Evolutionary conservation across 2,797 vertebrate species (phyloP), one percentile per base, ranked within the genome.

Genomic region (Margarornis squamiger): DNA sequence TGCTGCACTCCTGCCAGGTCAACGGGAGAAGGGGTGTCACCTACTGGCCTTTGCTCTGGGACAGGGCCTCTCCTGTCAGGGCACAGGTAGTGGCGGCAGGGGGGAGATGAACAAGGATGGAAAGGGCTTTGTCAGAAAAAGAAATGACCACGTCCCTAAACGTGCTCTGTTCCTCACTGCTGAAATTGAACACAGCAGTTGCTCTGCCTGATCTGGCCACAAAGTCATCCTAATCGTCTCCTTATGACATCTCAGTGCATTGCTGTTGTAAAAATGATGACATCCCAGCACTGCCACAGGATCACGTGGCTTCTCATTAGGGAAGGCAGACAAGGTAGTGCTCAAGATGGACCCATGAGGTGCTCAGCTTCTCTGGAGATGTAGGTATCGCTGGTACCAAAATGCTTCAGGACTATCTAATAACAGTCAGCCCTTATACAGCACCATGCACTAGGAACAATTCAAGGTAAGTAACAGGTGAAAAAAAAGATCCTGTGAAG

Each of bases 171-270:
- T 91, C 74, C 68, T 71, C 0, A 0, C 30, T 36, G 38, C 67
- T 79, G 34, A 88, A 94, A 96, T 85, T 96, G 71, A 95, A 90
- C 90, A 85, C 93, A 93, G 91, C 67, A 76, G 70, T 93, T 81
- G 38, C 20, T 90, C 73, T 92, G 88, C 65, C 71, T 79, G 34
- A 57, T 88, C 90, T 86, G 90, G 77, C 86, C 80, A 54, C 88
- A 87, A 67, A 96, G 59, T 92, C 74, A 39, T 81, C 76, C 77
- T 93, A 96, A 94, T 93, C 67, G 30, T 85, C 91, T 94, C 74
- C 74, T 76, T 70, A 78, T 93, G 95, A 94, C 90, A 92, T 94
- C 93, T 92, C 59, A 59, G 59, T 22, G 38, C 2, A 26, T 90
- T 93, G 48, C 88, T 82, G 46, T 80, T 91, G 88, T 82, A 94